Conservation (phyloP, 2,113 vertebrate species). For the Spheniscus mendiculus region DNA sequence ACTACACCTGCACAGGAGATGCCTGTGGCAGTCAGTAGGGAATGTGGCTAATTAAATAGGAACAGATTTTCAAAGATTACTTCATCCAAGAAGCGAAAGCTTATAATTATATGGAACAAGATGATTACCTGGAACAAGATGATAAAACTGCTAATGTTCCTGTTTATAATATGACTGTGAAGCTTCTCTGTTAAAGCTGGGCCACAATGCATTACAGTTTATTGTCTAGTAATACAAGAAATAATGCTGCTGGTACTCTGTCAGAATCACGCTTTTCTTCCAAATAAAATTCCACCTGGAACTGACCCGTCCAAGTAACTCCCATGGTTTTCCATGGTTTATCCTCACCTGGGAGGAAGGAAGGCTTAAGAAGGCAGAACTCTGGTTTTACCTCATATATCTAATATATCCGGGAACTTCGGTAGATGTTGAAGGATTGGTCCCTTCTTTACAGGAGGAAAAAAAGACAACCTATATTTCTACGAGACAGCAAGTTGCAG, state of each 20-base stretch:
- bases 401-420: neutral
- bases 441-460: neutral
- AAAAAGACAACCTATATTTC: neutral
- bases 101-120: slow-evolving; percentile 48
- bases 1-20: slow-evolving; percentile 63
- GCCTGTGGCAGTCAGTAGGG: slow-evolving; percentile 59
- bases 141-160: slow-evolving; percentile 53
- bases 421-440: neutral
- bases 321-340: neutral
- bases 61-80: slow-evolving; percentile 60
- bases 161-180: neutral
- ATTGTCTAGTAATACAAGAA: neutral
- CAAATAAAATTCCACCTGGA: neutral
- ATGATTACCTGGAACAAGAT: slow-evolving; percentile 64
- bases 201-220: neutral
- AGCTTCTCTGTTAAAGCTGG: neutral
- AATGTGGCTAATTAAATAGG: slow-evolving; percentile 63
- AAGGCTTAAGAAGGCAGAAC: neutral
- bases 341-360: neutral
- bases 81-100: slow-evolving; percentile 39
- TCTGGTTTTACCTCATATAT: neutral
- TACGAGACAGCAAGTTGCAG: neutral
- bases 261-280: neutral
- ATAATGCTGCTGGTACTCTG: neutral
- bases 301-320: neutral